Evolutionary conservation across 2,888 invertebrate genomes (phyloP).

Genomic region (Andrena fulva): DNA sequence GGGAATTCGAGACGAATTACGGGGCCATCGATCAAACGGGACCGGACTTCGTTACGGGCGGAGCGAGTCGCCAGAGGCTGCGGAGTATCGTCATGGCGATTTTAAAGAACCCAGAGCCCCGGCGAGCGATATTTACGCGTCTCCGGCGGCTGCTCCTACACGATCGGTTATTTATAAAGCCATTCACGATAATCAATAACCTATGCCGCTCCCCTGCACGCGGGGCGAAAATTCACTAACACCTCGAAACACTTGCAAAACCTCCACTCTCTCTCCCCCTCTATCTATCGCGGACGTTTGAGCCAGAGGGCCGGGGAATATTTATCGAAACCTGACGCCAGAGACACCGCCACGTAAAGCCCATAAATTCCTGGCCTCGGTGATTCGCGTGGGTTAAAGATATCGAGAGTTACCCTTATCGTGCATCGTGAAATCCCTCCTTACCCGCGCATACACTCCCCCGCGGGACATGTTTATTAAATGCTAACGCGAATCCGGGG

Average conservation of each 20-base stretch:
- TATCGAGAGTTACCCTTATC: conserved; percentile 25
- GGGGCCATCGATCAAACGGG: conserved; percentile 42
- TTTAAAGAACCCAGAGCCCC: conserved; percentile 47
- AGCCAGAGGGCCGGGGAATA: conserved; percentile 10
- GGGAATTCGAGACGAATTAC: conserved; percentile 52
- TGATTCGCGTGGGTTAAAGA: conserved; percentile 8
- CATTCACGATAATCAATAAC: conserved; percentile 84
- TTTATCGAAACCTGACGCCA: conserved; percentile 24
- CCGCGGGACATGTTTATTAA: conserved; percentile 39
- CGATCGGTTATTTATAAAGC: conserved; percentile 84
- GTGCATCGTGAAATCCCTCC: conserved; percentile 3
- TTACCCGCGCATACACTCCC: not conserved
- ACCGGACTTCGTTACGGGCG: conserved; percentile 26
- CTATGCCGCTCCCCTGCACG: conserved; percentile 72
- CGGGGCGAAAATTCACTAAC: conserved; percentile 75
- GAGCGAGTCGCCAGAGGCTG: conserved; percentile 10
- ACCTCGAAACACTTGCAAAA: conserved; percentile 59
- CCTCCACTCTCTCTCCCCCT: conserved; percentile 22
- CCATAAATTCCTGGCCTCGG: conserved; percentile 4
- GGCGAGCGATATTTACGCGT: conserved; percentile 75
- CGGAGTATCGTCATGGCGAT: conserved; percentile 29
- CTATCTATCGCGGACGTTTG: conserved; percentile 5
- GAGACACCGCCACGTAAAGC: not conserved
- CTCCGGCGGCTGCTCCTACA: conserved; percentile 75
- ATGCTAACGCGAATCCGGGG: conserved; percentile 10